Conservation (phyloP, 2,888 invertebrate species). For the Copidosoma aretas region DNA sequence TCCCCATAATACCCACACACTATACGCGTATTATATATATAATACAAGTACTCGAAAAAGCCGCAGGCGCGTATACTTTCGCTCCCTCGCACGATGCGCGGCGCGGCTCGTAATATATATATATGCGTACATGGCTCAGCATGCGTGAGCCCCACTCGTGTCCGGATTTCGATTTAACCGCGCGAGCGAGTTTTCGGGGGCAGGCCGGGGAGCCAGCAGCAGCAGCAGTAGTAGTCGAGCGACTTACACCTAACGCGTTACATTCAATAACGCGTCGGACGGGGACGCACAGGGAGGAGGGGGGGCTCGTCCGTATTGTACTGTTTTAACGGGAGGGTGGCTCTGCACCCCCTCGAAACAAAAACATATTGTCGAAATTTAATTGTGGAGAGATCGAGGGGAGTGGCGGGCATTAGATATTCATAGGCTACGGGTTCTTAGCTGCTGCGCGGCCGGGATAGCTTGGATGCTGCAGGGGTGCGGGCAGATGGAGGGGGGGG, state of each 20-base stretch:
- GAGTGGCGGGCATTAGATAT: conserved; percentile 55
- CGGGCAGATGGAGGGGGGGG: not conserved
- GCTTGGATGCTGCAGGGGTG: conserved; percentile 56
- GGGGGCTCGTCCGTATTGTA: not conserved
- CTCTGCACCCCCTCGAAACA: conserved; percentile 46
- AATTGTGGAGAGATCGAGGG: conserved; percentile 54
- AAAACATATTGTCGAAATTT: conserved; percentile 63
- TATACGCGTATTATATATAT: too few relatives aligned
- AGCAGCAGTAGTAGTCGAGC: too few relatives aligned
- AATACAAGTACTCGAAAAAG: not conserved
- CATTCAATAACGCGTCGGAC: conserved; percentile 18
- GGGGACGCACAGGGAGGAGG: not conserved
- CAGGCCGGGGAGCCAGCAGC: not conserved
- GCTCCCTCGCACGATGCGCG: not conserved
- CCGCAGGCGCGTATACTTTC: not conserved
- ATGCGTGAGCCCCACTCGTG: not conserved
- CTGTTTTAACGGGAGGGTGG: conserved; percentile 10
- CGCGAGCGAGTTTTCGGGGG: conserved; percentile 21
- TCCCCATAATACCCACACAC: not conserved
- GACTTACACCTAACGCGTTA: conserved; percentile 18
- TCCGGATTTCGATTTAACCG: conserved; percentile 33
- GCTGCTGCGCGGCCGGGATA: conserved; percentile 39
- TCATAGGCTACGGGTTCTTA: conserved; percentile 58
- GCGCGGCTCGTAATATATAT: too few relatives aligned
- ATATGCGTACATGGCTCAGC: not conserved